phyloP scores from a whole-genome alignment of 2,113 vertebrate species.

The Cygnus atratus region DNA sequence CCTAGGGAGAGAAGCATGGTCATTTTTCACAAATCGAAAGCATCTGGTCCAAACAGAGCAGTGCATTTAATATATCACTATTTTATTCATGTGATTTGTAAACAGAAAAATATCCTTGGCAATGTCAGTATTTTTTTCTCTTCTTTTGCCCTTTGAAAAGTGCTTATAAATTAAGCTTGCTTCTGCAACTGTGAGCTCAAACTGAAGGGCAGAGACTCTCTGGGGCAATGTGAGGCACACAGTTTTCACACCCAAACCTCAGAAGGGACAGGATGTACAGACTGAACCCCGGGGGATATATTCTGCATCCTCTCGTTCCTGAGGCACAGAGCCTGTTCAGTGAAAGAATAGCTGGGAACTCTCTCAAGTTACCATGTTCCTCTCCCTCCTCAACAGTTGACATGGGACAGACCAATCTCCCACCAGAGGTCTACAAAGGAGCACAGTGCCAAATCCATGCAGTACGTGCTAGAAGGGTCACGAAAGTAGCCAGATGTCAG shows the following conservation, averaged over 20 bases:
- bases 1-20: conserved; percentile 40
- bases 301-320: background rate
- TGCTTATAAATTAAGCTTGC: conserved; percentile 12
- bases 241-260: background rate
- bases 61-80: conserved; percentile 61
- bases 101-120: conserved; percentile 57
- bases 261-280: background rate
- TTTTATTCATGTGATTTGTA: conserved; percentile 60
- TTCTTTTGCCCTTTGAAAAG: conserved; percentile 58
- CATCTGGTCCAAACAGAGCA: conserved; percentile 53
- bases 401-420: background rate
- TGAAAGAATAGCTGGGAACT: background rate
- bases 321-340: background rate
- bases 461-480: background rate
- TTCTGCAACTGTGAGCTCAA: background rate
- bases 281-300: background rate
- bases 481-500: background rate
- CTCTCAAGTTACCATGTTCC: background rate
- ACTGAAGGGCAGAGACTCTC: background rate
- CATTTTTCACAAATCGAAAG: conserved; percentile 68
- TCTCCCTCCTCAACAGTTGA: rapidly evolving
- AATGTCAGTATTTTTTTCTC: conserved; percentile 30
- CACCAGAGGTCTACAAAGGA: background rate
- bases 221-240: rapidly evolving
- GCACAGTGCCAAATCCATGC: background rate